Percentiles rank a stretch among this genome's conserved stretches.
phyloP scores from a whole-genome alignment of 2,888 invertebrate genomes.

The Helobdella robusta region DNA sequence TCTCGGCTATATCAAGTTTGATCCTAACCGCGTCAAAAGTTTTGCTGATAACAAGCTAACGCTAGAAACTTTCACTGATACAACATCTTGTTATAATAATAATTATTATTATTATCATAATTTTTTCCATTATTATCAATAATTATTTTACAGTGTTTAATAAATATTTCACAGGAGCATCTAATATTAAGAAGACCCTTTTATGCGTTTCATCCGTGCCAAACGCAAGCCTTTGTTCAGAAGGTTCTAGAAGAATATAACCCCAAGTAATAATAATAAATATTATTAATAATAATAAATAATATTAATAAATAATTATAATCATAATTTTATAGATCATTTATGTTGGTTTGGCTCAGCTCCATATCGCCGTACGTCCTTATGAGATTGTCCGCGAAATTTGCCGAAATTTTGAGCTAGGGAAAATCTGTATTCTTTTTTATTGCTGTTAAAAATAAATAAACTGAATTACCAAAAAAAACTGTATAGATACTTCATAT shows the following conservation, averaged over 20 bases:
- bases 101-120: too few relatives aligned
- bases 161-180: too few relatives aligned
- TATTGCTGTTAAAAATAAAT: not conserved
- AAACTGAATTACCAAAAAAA: too few relatives aligned
- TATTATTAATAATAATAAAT: not conserved
- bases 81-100: too few relatives aligned
- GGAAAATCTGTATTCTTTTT: not conserved
- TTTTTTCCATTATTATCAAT: too few relatives aligned
- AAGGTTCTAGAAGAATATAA: not conserved
- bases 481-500: too few relatives aligned
- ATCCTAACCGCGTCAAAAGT: too few relatives aligned
- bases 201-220: constrained; percentile 10
- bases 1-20: too few relatives aligned
- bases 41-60: too few relatives aligned
- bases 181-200: constrained; percentile 1
- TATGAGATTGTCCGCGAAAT: not conserved
- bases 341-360: constrained; percentile 2
- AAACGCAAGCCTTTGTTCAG: not conserved
- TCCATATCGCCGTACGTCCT: constrained; percentile 9
- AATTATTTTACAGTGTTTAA: too few relatives aligned
- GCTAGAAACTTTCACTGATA: too few relatives aligned
- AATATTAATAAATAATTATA: not conserved
- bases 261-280: not conserved
- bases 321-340: not conserved
- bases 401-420: not conserved